Evolutionary conservation across 2,888 invertebrate species (phyloP).

Genomic region (Drosophila macrospina): DNA sequence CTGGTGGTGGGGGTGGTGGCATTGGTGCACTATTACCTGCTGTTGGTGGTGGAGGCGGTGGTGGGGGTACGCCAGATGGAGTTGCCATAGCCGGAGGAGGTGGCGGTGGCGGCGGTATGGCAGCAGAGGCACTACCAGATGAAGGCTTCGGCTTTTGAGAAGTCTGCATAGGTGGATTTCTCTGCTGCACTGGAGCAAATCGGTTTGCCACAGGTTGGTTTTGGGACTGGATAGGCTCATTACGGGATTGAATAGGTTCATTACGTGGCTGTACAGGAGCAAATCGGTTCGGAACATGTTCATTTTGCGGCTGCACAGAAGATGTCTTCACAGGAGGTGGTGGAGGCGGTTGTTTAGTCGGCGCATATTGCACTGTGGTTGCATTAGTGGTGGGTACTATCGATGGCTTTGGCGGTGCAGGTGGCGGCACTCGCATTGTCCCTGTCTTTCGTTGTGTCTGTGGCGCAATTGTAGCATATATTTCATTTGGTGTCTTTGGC

Average conservation of each 20-base stretch:
- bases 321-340: conserved; percentile 13
- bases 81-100: background rate
- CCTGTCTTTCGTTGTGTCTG: conserved; percentile 59
- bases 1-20: conserved; percentile 52
- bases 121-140: background rate
- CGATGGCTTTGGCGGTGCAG: conserved; percentile 58
- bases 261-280: background rate
- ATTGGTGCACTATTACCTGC: conserved; percentile 40
- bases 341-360: conserved; percentile 32
- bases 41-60: conserved; percentile 41
- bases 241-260: background rate
- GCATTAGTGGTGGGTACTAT: conserved; percentile 36
- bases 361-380: conserved; percentile 18
- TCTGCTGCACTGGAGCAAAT: background rate
- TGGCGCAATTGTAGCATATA: conserved; percentile 64
- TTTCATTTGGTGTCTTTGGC: conserved; percentile 26
- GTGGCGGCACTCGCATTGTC: conserved; percentile 61
- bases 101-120: conserved; percentile 28
- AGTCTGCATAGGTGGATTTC: conserved; percentile 15
- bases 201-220: conserved; percentile 2
- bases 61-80: conserved; percentile 8
- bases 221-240: background rate
- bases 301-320: conserved; percentile 8
- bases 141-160: conserved; percentile 16
- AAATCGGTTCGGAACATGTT: conserved; percentile 1